Evolutionary conservation across 2,888 invertebrate genomes (phyloP), one percentile per base, ranked within the genome.

Genomic region (Drosophila putrida): DNA sequence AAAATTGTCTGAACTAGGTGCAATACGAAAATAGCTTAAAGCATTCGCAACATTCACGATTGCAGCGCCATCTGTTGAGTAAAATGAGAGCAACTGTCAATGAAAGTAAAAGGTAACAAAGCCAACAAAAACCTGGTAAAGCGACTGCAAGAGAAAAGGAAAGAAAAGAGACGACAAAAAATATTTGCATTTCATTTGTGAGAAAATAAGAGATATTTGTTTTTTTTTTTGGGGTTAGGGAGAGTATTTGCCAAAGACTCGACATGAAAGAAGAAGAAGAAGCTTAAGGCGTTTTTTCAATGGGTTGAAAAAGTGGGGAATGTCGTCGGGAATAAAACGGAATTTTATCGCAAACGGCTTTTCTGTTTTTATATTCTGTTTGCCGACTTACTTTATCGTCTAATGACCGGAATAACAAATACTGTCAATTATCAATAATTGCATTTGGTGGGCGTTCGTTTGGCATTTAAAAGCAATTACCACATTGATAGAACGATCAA

Each of bases 401-500:
- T 75, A 77, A 75, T 72, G 75, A 77, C 67, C 75, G 39, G 1
- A 36, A 31, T 4, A 36, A 50, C 50, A 50, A 41, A 13, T 43
- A 44, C 27, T 47, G 49, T 38, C 77, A 62, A 70, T 64, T 63
- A 86, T 79, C 69, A 69, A 85, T 80, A 73, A 80, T 86, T 82
- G 68, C 63, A 68, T 55, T 59, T 25, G 60, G 60, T 49, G 60
- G 72, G 69, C 62, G 64, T 61, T 39, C 60, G 69, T 63, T 39
- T 36, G 53, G 68, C 63, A 75, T 78, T 75, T 73, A 75, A 80
- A 69, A 73, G 55, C 83, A 80, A 80, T 80, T 86, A 85, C 38
- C 64, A n/a, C 57, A 79, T 79, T 71, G 57, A 68, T 72, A 62
- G 72, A 67, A 61, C 50, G 66, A 49, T 44, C 28, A n/a, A 28